Base-by-base conservation (phyloP, 2,888 invertebrate genomes). In the Omphaloscelis lunosa region DNA sequence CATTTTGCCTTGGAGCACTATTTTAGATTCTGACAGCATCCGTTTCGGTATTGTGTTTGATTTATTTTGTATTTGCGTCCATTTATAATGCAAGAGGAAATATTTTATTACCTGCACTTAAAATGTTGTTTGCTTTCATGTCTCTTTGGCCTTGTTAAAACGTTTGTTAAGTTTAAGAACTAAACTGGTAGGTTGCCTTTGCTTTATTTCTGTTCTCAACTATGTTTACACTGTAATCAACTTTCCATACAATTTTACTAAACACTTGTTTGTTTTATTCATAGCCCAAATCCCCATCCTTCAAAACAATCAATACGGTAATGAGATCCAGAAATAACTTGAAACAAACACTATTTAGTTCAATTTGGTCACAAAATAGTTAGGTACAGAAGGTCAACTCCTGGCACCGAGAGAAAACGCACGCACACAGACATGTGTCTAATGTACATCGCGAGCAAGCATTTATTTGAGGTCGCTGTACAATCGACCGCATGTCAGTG, bases 1-100 rank as follows among this genome's bases (percentile, higher is more conserved):
- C 27, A 76, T 82, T 78, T 77, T 85, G 61, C 71, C 69, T 72
- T 65, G 8, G 45, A 63, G 70, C 63, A 70, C 67, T 75, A 84
- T 86, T 77, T 86, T 73, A 72, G 61, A 77, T 75, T 77, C 80
- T 86, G 80, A 85, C 84, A 76, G 74, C 59, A 41, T 34, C 61
- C 66, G 45, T 77, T 77, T 41, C n/a, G 9, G 45, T 75, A 58
- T 75, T 74, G 66, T 84, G 39, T 80, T 72, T 74, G 71, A 77
- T 83, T 68, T 74, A 70, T 86, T 73, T 79, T n/a, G 51, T 66
- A 61, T 69, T 82, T 62, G 7, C 27, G 15, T 71, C 23, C 80
- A 53, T 58, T 45, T 71, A 58, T 48, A 63, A 65, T 59, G 5
- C 15, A 51, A 41, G 62, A 27, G 45, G 23, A 34, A n/a, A 15